Evolutionary conservation across 1,140 invertebrate species (phyloP).

Genomic region (Proctacanthus coquilletti): DNA sequence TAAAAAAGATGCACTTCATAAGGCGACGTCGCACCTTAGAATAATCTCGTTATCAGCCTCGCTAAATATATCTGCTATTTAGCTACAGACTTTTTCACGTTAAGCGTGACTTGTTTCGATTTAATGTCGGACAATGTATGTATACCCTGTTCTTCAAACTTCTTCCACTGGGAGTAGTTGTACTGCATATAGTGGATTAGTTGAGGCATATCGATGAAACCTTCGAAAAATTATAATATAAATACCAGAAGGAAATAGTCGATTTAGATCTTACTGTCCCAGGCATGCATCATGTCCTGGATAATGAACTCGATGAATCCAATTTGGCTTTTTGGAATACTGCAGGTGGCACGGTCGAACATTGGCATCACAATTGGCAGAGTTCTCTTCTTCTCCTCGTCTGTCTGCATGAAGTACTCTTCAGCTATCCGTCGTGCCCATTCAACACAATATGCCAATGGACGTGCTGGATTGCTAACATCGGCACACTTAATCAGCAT

Average conservation of each 20-base stretch:
- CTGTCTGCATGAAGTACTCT: constrained; percentile 89
- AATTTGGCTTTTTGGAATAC: constrained; percentile 90
- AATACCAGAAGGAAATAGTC: constrained; percentile 22
- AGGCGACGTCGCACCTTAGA: too few relatives aligned
- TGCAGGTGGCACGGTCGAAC: constrained; percentile 84
- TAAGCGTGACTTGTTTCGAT: constrained; percentile 23
- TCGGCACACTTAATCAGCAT: constrained; percentile 98
- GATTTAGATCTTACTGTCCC: constrained; percentile 59
- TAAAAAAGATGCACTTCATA: too few relatives aligned
- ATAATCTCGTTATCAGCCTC: not conserved
- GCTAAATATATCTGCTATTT: not conserved
- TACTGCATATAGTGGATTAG: constrained; percentile 62
- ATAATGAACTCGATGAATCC: constrained; percentile 95
- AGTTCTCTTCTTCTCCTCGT: constrained; percentile 73
- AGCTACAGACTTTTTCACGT: constrained; percentile 13
- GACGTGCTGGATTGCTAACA: constrained; percentile 84
- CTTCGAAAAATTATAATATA: too few relatives aligned
- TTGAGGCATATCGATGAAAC: constrained; percentile 85
- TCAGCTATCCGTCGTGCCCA: constrained; percentile 78
- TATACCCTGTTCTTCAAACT: constrained; percentile 55
- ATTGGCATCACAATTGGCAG: constrained; percentile 92
- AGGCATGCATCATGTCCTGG: constrained; percentile 92
- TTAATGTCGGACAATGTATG: constrained; percentile 51
- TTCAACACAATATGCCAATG: constrained; percentile 67
- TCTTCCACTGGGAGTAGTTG: constrained; percentile 87